These are phyloP conservation scores for Halocaridina rubra DNA, from an alignment of 2,888 invertebrate species.

Conservation along the genomic window DNA sequence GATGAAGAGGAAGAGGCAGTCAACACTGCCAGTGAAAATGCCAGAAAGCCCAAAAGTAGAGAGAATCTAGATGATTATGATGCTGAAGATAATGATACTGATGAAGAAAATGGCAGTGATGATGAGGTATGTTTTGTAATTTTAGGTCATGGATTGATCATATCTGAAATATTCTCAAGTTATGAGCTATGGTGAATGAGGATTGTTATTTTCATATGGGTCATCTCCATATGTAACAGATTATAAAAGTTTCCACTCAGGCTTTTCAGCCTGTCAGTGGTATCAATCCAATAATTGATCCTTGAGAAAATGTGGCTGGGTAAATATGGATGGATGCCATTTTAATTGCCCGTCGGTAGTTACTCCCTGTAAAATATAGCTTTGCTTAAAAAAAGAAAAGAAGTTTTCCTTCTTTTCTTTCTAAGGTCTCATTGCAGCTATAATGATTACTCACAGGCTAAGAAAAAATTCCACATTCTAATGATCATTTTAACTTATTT, in stretches of 20 bases:
- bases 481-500: background rate
- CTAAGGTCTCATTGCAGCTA: no score
- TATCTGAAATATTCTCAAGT: background rate
- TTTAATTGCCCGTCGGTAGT: no score
- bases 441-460: background rate
- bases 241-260: no score
- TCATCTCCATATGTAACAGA: background rate
- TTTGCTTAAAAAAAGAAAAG: no score
- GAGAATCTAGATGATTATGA: background rate
- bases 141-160: background rate
- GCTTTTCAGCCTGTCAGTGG: no score
- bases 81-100: background rate
- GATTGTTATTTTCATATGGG: background rate
- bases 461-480: background rate
- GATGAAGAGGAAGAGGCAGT: background rate
- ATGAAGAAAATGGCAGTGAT: slow-evolving; percentile 5
- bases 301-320: no score
- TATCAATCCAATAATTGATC: no score
- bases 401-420: no score
- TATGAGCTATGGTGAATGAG: background rate
- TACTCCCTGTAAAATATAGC: no score
- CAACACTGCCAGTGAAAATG: background rate
- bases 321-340: no score
- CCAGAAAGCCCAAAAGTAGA: background rate
- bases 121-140: slow-evolving; percentile 5